Evolutionary conservation across 2,888 invertebrate species (phyloP).

Genomic region (Rhyacophila evoluta): DNA sequence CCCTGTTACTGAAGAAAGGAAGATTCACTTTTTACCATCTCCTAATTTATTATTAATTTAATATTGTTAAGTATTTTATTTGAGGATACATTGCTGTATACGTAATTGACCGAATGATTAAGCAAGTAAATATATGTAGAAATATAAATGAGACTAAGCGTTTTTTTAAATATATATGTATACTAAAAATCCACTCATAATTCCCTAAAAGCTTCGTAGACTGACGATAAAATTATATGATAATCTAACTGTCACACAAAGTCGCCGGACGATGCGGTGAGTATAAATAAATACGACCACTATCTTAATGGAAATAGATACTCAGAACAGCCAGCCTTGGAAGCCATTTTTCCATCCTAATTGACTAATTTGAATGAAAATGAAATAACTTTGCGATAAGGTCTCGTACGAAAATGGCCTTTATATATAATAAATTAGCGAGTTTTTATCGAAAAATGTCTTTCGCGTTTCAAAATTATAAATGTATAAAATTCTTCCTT

Average conservation of each 20-base stretch:
- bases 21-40: too few relatives aligned
- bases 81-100: too few relatives aligned
- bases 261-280: conserved; percentile 2
- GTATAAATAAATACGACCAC: not conserved
- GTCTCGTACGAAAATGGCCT: conserved; percentile 29
- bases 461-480: conserved; percentile 45
- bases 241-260: conserved; percentile 39
- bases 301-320: conserved; percentile 41
- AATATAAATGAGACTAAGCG: too few relatives aligned
- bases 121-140: too few relatives aligned
- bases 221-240: conserved; percentile 48
- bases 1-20: too few relatives aligned
- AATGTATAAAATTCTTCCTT: conserved; percentile 44
- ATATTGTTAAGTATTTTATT: too few relatives aligned
- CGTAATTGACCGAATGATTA: too few relatives aligned
- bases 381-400: conserved; percentile 49
- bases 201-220: conserved; percentile 6
- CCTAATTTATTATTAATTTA: too few relatives aligned
- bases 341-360: conserved; percentile 41
- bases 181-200: not conserved
- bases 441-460: conserved; percentile 48
- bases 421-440: conserved; percentile 49
- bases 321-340: conserved; percentile 17
- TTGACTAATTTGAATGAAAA: conserved; percentile 55
- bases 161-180: too few relatives aligned